Percentiles rank a stretch among this genome's conserved stretches.
Conservation (phyloP, 2,113 vertebrate species). For the Eidolon helvum region DNA sequence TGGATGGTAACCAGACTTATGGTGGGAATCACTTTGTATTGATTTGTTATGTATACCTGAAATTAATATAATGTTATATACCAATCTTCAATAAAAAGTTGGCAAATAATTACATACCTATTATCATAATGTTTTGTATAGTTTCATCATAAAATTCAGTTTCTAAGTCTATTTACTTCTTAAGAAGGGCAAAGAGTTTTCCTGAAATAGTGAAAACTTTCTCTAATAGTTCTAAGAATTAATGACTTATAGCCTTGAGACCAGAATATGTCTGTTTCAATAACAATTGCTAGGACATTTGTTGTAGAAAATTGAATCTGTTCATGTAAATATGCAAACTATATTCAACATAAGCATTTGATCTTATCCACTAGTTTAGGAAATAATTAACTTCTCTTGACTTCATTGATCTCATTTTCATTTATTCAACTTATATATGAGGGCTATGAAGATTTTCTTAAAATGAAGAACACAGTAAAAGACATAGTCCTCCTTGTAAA, state of each 20-base stretch:
- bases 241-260: not conserved
- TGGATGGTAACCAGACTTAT: not conserved
- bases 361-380: not conserved
- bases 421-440: not conserved
- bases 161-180: not conserved
- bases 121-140: not conserved
- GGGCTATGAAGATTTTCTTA: not conserved
- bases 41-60: not conserved
- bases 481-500: not conserved
- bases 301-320: not conserved
- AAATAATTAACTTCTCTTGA: not conserved
- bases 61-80: not conserved
- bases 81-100: not conserved
- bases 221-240: not conserved
- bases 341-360: not conserved
- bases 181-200: not conserved
- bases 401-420: not conserved
- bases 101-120: not conserved
- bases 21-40: not conserved
- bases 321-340: not conserved
- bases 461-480: not conserved
- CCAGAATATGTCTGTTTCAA: not conserved
- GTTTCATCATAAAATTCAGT: not conserved
- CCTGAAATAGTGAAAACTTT: not conserved
- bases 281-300: not conserved